A percentile compares a stretch with the other conserved stretches of the same genome.
Conservation (phyloP, 2,797 vertebrate genomes). For the Ctenopoma kingsleyae region DNA sequence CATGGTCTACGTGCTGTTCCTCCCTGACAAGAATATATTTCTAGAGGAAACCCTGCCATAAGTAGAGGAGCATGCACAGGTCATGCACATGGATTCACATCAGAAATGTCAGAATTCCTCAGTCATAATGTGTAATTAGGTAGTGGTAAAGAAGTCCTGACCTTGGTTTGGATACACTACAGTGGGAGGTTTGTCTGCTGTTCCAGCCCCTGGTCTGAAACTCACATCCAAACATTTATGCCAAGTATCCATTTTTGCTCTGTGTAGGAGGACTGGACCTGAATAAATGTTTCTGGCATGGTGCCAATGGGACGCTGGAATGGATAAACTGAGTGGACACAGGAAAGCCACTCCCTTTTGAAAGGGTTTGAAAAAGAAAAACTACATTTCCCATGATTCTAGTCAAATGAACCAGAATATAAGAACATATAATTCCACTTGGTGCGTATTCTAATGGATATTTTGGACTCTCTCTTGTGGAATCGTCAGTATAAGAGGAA, state of each 20-base stretch:
- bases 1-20: slow-evolving; percentile 25
- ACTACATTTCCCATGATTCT: slow-evolving; percentile 45
- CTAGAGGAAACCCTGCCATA: slow-evolving; percentile 27
- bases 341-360: slow-evolving; percentile 54
- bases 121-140: slow-evolving; percentile 72
- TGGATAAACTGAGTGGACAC: slow-evolving; percentile 55
- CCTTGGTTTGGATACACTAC: slow-evolving; percentile 69
- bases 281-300: slow-evolving; percentile 61
- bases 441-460: neutral
- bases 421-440: slow-evolving; percentile 7
- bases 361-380: slow-evolving; percentile 25
- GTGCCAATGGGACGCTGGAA: slow-evolving; percentile 46
- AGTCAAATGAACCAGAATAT: slow-evolving; percentile 13
- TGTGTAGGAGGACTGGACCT: slow-evolving; percentile 61
- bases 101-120: slow-evolving; percentile 67
- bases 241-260: slow-evolving; percentile 64
- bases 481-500: neutral
- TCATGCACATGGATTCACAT: slow-evolving; percentile 60
- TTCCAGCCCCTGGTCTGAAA: slow-evolving; percentile 47
- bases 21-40: slow-evolving; percentile 38
- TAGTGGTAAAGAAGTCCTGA: slow-evolving; percentile 63
- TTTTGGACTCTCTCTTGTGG: neutral
- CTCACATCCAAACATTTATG: slow-evolving; percentile 61
- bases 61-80: slow-evolving; percentile 36
- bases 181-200: slow-evolving; percentile 68